Base-by-base conservation (phyloP, 1,140 invertebrate species). In the Scaptomyza graminum region DNA sequence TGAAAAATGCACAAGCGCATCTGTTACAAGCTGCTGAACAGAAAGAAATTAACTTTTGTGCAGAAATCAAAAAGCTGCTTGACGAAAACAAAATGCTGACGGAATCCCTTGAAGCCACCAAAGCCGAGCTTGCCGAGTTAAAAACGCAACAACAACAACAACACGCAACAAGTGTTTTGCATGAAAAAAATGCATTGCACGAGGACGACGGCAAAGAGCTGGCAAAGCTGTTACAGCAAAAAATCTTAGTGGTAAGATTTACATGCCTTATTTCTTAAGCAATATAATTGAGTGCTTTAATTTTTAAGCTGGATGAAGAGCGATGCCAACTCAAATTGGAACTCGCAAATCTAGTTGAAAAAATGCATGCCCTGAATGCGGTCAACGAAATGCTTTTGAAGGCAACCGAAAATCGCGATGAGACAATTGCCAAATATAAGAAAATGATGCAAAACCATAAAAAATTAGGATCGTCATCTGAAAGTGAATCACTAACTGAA, bases 301-400 rank as follows among this genome's bases (percentile, higher is more conserved):
- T 16, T 0, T 46, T 31, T 16, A 9, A 68, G 66, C 11, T 62
- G 13, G 31, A 68, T 18, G 31, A 25, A 7, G 18, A 54, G 9
- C 25, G 51, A 1, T 31, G 1, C 22, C 9, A 34, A 6, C 28
- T 61, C 6, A 12, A 68, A 6, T 1, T 3, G 9, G 18, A 46
- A 4, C 12, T 69, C 22, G 6, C 50, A 8, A 28, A 65, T 0
- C n/a, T 16, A 5, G n/a, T 16, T n/a, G 46, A 0, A 3, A 41
- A 65, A 0, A 9, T 50, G 5, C 22, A 41, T 22, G 43, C 51
- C 0, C 9, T 70, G 5, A 70, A 57, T 39, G 31, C 41, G 5
- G 12, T 59, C 8, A 71, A 59, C 18, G 62, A 71, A 37, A 66
- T 66, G 62, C 62, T 71, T 12, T 0, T 46, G 11, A 28, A n/a